phyloP scores from a whole-genome alignment of 2,113 vertebrate species.

The Athene noctua region DNA sequence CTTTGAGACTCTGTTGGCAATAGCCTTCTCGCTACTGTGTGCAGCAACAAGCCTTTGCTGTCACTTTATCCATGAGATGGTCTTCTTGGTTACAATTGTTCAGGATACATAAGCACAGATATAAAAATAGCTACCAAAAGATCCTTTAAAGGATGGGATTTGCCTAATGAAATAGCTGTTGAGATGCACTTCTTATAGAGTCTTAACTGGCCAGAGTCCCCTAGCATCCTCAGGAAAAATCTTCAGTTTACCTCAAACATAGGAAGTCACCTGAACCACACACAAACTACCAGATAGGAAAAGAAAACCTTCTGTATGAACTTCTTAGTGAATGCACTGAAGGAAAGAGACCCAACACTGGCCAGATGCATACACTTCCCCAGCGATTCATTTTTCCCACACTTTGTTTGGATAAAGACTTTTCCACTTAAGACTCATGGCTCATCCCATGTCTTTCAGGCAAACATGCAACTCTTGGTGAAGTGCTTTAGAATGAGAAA shows the following conservation, averaged over 20 bases:
- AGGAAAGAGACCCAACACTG: background rate
- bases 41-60: background rate
- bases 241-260: background rate
- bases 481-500: background rate
- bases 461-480: rapidly evolving
- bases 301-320: background rate
- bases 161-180: background rate
- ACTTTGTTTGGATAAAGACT: background rate
- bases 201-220: background rate
- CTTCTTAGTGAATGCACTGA: background rate
- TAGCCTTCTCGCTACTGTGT: background rate
- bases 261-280: background rate
- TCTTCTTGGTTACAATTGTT: background rate
- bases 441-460: background rate
- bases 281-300: background rate
- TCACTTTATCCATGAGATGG: background rate
- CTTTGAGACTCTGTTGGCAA: background rate
- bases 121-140: background rate
- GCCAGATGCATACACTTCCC: background rate
- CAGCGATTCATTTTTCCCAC: background rate
- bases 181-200: background rate
- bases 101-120: background rate
- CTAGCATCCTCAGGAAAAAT: background rate
- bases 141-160: background rate
- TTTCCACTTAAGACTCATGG: background rate